Conservation (phyloP, 2,113 vertebrate species). For the Trogon melanurus region DNA sequence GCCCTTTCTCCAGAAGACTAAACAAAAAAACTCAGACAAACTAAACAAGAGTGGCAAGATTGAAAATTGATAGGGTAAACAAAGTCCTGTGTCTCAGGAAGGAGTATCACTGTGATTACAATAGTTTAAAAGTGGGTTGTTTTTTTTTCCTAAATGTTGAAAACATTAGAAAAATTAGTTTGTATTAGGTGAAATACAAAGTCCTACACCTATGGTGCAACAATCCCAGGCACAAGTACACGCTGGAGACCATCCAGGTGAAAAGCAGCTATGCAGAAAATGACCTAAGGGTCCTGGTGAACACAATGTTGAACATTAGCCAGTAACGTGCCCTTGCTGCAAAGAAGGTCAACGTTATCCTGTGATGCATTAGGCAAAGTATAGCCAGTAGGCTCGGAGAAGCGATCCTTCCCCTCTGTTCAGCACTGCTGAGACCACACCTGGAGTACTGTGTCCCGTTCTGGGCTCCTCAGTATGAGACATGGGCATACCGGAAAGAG, state of each 20-base stretch:
- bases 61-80: no score
- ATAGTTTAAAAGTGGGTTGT: not conserved
- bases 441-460: not conserved
- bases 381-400: not conserved
- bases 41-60: no score
- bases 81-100: no score
- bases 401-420: not conserved
- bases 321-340: not conserved
- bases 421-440: not conserved
- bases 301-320: not conserved
- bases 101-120: not conserved
- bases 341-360: not conserved
- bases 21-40: not conserved
- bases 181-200: not conserved
- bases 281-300: not conserved
- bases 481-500: not conserved
- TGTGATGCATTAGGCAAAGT: not conserved
- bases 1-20: not conserved
- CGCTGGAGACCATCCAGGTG: not conserved
- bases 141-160: not conserved
- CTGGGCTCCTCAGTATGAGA: not conserved
- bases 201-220: not conserved
- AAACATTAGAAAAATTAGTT: not conserved
- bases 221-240: not conserved
- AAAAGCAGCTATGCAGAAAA: not conserved